Conservation (phyloP, 2,888 invertebrate species). For the Lasioglossum marginatum region DNA sequence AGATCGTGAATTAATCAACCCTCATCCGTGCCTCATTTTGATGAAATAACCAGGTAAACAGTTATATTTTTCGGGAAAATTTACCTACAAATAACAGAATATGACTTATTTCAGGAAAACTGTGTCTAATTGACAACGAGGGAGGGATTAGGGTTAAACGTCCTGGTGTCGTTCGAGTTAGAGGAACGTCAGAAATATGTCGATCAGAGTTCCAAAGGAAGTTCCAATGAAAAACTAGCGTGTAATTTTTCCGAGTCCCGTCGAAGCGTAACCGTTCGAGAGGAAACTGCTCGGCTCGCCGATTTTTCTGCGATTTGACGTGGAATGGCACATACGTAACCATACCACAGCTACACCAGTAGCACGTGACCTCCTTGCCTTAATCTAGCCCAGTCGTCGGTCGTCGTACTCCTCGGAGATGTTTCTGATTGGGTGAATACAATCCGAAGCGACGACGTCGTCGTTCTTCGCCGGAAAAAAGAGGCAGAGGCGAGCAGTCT, state of each 20-base stretch:
- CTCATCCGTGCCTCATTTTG: too few species aligned
- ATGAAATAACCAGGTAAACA: too few species aligned
- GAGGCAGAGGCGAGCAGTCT: slow-evolving; percentile 11
- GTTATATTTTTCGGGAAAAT: too few species aligned
- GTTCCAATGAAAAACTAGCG: neutral
- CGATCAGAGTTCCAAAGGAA: neutral
- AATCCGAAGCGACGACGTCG: slow-evolving; percentile 11
- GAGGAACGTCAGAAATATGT: neutral
- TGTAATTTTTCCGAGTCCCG: neutral
- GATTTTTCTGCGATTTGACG: slow-evolving; percentile 21
- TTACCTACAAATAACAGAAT: too few species aligned
- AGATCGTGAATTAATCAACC: too few species aligned
- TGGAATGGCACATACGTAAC: slow-evolving; percentile 51
- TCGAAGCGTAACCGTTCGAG: neutral
- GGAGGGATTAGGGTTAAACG: too few species aligned
- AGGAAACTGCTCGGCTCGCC: neutral
- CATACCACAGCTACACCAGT: slow-evolving; percentile 47
- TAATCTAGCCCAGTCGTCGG: slow-evolving; percentile 76
- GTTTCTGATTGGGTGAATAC: slow-evolving; percentile 39
- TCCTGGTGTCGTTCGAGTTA: neutral
- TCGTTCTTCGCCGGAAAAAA: slow-evolving; percentile 17
- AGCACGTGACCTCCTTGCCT: slow-evolving; percentile 81
- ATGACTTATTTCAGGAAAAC: too few species aligned
- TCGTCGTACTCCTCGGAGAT: slow-evolving; percentile 64
- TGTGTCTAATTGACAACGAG: too few species aligned